Base-by-base conservation (phyloP, 2,113 vertebrate genomes). In the Gavialis gangeticus region DNA sequence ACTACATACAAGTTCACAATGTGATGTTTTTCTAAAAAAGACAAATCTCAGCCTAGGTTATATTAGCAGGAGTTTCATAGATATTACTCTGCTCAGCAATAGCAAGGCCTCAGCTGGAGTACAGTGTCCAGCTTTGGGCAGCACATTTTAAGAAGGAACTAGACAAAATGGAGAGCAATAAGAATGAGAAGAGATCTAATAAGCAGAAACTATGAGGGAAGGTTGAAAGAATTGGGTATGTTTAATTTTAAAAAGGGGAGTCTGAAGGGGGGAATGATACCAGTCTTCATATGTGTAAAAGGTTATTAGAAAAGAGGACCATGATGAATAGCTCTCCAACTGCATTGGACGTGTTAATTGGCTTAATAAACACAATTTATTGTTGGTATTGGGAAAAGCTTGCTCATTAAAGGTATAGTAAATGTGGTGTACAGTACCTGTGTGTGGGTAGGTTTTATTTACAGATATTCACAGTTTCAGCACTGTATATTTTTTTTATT, bases 51-150 rank as follows among this genome's bases (percentile, higher is more conserved):
- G 73, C 76, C 56, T 25, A 24, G 27, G 56, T 24, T 54, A 18
- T 67, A 81, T 91, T 83, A 93, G 46, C 83, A 96, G 34, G 8
- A 59, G 93, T 71, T 10, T 80, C 91, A 93, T 90, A 86, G 62
- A 59, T 88, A 56, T 96, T 96, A 88, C 88, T 92, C 89, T 95
- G 89, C 92, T 96, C 75, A 93, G 71, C 91, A 86, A 21, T 69
- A 66, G 27, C 88, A 91, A 91, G 46, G 59, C 60, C 78, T 93
- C 71, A n/a, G 75, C 2, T 87, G 78, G 89, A 94, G 89, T 58
- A 87, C 7, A 5, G 12, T 46, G 46, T 16, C 73, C 93, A 77
- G 60, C 88, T 71, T 92, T 75, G 22, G 17, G 79, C 88, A 62
- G 93, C 88, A 24, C 15, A 82, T 46, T 46, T 46, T 46, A 46